These are phyloP conservation scores for Maccullochella peelii DNA, from an alignment of 2,113 vertebrate species.

Conservation along the genomic window DNA sequence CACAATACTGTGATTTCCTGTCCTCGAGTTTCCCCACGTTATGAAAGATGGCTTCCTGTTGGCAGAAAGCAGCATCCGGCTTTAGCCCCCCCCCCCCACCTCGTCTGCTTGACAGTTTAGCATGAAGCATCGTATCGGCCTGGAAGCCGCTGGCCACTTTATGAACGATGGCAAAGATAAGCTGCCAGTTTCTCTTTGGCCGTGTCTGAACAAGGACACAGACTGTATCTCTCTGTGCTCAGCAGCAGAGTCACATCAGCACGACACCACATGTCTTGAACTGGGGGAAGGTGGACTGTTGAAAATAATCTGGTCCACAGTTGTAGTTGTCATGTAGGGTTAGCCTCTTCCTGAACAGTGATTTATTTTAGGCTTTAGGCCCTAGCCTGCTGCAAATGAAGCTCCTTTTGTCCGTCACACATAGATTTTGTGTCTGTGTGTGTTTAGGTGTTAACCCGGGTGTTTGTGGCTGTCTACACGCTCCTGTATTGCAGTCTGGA, in stretches of 20 bases:
- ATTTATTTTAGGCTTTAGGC: slow-evolving; percentile 51
- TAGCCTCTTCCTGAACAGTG: slow-evolving; percentile 51
- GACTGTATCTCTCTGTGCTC: slow-evolving; percentile 52
- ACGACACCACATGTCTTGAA: slow-evolving; percentile 39
- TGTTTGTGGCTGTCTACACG: slow-evolving; percentile 16
- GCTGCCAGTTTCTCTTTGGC: slow-evolving; percentile 46
- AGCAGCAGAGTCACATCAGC: slow-evolving; percentile 49
- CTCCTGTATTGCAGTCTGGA: slow-evolving; percentile 37
- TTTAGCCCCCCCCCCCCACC: slow-evolving; percentile 1
- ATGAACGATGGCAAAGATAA: slow-evolving; percentile 69
- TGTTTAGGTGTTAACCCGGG: slow-evolving; percentile 36
- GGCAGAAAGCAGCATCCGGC: slow-evolving; percentile 37
- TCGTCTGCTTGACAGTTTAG: slow-evolving; percentile 38
- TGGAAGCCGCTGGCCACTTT: slow-evolving; percentile 56
- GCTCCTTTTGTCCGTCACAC: slow-evolving; percentile 32
- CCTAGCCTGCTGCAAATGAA: slow-evolving; percentile 17
- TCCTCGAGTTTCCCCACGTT: background rate
- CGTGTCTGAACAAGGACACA: slow-evolving; percentile 47
- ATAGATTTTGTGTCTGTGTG: slow-evolving; percentile 39
- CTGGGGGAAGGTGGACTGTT: slow-evolving; percentile 41
- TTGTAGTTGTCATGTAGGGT: slow-evolving; percentile 64
- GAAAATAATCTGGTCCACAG: slow-evolving; percentile 59
- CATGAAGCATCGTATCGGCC: slow-evolving; percentile 24
- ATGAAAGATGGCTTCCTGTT: slow-evolving; percentile 61
- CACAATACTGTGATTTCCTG: slow-evolving; percentile 53